Base-by-base conservation (phyloP, 2,113 vertebrate genomes). In the Heterotis niloticus region DNA sequence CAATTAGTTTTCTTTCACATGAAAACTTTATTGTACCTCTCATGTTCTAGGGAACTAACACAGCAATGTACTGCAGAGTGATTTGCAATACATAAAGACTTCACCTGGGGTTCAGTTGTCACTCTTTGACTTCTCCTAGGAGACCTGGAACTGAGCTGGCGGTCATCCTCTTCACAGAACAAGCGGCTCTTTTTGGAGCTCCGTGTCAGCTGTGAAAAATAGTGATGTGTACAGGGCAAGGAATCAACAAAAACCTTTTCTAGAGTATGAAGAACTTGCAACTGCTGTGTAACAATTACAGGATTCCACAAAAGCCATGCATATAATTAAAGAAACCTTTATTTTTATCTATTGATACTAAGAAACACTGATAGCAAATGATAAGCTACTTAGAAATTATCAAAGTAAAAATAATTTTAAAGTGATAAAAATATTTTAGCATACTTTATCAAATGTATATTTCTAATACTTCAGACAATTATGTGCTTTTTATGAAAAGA, bases 171-270 rank as follows among this genome's bases (percentile, higher is more conserved):
- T 69, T 98, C 97, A 88, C 93, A 94, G 88, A 95, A 94, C 82
- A 96, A 93, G 79, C 96, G 94, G 86, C 95, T 97, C 85, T 95
- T 92, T 87, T 99, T 99, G 79, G 96, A 98, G 89, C 94, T 96
- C 92, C 96, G 94, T 76, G 95, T 96, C 75, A 96, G 94, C 98
- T 99, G 85, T 3, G 81, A 81, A 0, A 2, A 71, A 7, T 16
- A 71, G 10, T 7, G 3, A 69, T 5, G 29, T 29, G 28, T 2
- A 34, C 11, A 16, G 29, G 0, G 10, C 16, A 34, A 7, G 34
- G 34, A 44, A 44, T 44, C 34, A 44, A 44, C 7, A 1, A 69
- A 56, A 18, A 17, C 26, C 57, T 66, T 28, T 29, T 57, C 9
- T 34, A 64, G 29, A 16, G 57, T 44, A 44, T 44, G 7, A 44